A percentile compares a stretch with the other conserved stretches of the same genome.
Evolutionary conservation across 2,113 vertebrate genomes (phyloP).

Genomic region (Elephas maximus): DNA sequence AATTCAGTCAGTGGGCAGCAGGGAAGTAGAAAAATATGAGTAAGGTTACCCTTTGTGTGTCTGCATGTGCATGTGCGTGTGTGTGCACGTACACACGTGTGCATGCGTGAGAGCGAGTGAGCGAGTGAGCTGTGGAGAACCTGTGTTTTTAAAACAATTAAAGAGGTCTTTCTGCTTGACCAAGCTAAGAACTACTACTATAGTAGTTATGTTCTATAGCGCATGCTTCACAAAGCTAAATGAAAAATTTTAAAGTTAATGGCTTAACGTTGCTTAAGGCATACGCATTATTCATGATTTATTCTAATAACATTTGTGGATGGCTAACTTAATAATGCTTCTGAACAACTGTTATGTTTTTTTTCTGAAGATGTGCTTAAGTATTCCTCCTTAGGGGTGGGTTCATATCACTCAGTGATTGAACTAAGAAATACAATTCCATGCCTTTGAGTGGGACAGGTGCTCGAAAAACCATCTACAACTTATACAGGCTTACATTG

Average conservation of each 20-base stretch:
- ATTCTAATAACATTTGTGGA: conserved; percentile 80
- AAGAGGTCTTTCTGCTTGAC: conserved; percentile 63
- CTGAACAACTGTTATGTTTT: conserved; percentile 50
- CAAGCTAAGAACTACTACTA: conserved; percentile 25
- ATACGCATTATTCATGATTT: conserved; percentile 72
- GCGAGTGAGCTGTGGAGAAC: neutral
- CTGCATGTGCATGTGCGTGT: too few relatives aligned
- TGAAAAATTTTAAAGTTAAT: conserved; percentile 78
- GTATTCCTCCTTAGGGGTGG: conserved; percentile 47
- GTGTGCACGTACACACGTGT: neutral
- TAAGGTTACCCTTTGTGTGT: neutral
- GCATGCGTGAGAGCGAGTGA: neutral
- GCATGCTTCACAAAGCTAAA: conserved; percentile 74
- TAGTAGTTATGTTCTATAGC: conserved; percentile 55
- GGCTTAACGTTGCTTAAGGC: conserved; percentile 74
- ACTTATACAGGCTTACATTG: neutral
- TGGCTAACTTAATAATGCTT: conserved; percentile 67
- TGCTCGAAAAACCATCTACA: neutral
- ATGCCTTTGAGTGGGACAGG: neutral
- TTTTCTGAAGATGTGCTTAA: conserved; percentile 37
- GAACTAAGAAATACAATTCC: neutral
- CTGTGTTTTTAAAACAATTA: conserved; percentile 67
- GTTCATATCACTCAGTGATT: conserved; percentile 20
- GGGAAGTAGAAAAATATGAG: neutral
- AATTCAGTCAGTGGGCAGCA: neutral